Conservation (phyloP, 2,888 invertebrate genomes). For the Taenaris catops region DNA sequence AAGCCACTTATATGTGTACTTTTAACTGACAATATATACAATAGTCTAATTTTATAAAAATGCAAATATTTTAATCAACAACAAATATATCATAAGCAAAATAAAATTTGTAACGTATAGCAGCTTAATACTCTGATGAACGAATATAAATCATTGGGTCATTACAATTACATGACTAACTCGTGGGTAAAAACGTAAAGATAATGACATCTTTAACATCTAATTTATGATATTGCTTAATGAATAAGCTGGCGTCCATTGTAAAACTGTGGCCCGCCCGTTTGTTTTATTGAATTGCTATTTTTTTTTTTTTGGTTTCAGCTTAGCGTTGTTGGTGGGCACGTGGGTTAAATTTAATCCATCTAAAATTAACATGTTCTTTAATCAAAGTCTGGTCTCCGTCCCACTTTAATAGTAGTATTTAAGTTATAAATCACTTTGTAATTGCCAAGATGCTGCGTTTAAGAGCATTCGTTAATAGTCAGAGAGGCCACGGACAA, state of each 20-base stretch:
- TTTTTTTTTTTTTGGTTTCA: conserved; percentile 12
- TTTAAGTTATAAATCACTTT: conserved; percentile 55
- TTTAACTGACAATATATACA: no score
- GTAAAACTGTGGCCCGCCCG: conserved; percentile 5
- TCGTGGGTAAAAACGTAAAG: background rate
- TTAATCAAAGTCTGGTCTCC: conserved; percentile 28
- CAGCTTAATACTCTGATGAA: no score
- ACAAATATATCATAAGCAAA: no score
- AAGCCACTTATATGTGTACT: no score
- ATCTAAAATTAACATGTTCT: conserved; percentile 50
- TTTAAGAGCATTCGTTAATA: conserved; percentile 7
- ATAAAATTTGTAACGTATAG: no score
- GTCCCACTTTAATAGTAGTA: conserved; percentile 32
- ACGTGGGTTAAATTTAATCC: conserved; percentile 22
- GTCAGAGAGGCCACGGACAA: background rate
- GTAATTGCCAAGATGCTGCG: conserved; percentile 42
- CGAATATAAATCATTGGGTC: no score
- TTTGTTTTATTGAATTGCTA: conserved; percentile 10
- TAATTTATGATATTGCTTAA: conserved; percentile 15
- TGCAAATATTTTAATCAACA: no score
- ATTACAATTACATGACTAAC: no score
- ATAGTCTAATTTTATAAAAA: no score
- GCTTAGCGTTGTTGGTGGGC: conserved; percentile 21
- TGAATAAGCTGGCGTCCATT: conserved; percentile 10
- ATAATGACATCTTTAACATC: conserved; percentile 15